Conservation (phyloP, 1,140 invertebrate species). For the Aphis gossypii region DNA sequence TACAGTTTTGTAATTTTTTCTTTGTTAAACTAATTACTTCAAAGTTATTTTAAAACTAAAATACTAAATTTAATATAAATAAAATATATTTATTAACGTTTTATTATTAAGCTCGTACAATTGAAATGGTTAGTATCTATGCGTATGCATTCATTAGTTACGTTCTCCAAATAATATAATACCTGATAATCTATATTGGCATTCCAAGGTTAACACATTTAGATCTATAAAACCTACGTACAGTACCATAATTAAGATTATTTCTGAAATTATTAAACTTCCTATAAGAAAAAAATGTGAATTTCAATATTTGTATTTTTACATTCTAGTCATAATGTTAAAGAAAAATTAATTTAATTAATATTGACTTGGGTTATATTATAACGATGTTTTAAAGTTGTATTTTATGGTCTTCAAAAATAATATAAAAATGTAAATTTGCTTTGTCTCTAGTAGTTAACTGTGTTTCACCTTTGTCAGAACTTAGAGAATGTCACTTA, state of each 20-base stretch:
- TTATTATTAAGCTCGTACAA: slow-evolving; percentile 9
- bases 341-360: too few relatives aligned
- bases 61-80: neutral
- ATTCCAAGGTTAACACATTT: neutral
- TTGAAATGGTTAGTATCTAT: neutral
- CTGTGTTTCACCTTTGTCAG: neutral
- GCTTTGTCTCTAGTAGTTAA: neutral
- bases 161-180: slow-evolving; percentile 17
- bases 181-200: neutral
- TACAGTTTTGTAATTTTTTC: neutral
- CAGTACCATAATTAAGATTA: neutral
- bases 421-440: neutral
- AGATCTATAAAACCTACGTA: neutral
- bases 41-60: neutral
- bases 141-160: neutral
- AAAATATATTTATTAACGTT: neutral
- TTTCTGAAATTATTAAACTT: neutral
- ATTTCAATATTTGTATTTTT: neutral
- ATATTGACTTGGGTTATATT: neutral
- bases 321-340: too few relatives aligned
- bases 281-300: neutral
- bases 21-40: neutral
- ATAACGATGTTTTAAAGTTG: neutral
- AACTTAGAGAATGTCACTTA: neutral
- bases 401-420: neutral